A percentile compares a stretch with the other conserved stretches of the same genome.
Evolutionary conservation across 2,888 invertebrate genomes (phyloP).

Genomic region (Metallyticus violacea): DNA sequence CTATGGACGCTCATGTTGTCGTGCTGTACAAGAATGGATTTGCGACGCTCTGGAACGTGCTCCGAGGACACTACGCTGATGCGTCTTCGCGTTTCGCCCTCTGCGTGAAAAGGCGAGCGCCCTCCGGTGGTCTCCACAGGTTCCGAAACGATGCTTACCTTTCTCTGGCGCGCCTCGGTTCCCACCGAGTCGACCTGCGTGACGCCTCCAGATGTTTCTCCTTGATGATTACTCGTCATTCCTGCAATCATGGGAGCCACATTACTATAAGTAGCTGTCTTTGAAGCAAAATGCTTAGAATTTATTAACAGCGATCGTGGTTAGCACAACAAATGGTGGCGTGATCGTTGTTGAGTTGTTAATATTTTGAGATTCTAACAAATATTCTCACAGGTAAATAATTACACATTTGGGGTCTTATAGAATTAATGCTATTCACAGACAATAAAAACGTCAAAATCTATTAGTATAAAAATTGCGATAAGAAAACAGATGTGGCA

Average conservation of each 20-base stretch:
- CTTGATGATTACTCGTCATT: neutral
- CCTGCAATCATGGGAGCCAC: neutral
- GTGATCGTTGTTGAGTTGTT: no score
- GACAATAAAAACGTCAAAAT: no score
- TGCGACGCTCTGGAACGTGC: conserved; percentile 40
- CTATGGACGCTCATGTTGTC: conserved; percentile 38
- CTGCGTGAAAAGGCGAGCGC: conserved; percentile 49
- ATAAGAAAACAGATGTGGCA: no score
- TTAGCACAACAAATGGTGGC: no score
- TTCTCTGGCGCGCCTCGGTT: conserved; percentile 52
- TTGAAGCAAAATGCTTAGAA: no score
- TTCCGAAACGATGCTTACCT: conserved; percentile 63
- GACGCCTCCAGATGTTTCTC: neutral
- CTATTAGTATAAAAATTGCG: no score
- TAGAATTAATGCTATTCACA: no score
- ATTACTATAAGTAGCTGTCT: no score
- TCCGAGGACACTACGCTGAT: conserved; percentile 39
- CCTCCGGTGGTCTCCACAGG: conserved; percentile 39
- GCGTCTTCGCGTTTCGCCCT: conserved; percentile 11
- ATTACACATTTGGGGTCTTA: no score
- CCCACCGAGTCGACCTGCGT: conserved; percentile 30
- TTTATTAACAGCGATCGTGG: no score
- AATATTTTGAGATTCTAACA: no score
- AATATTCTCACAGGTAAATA: no score
- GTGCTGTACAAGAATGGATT: conserved; percentile 42